These are phyloP conservation scores for Cricetomys ansorgei DNA, from an alignment of 2,113 vertebrate genomes.

Conservation along the genomic window DNA sequence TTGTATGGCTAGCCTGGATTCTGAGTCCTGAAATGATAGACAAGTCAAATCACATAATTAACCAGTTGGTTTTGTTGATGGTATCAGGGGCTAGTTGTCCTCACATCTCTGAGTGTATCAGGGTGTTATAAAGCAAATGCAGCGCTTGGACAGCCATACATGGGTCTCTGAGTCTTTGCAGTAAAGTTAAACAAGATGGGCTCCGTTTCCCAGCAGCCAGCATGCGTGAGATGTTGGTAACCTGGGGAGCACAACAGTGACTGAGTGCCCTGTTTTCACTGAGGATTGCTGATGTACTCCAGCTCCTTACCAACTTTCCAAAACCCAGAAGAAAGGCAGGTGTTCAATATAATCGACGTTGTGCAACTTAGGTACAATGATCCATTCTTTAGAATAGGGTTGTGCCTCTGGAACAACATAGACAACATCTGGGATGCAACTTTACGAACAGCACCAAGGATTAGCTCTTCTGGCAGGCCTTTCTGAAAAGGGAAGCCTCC, in stretches of 20 bases:
- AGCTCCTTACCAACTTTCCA: background rate
- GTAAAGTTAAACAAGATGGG: background rate
- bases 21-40: background rate
- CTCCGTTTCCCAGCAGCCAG: background rate
- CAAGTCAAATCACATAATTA: background rate
- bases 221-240: background rate
- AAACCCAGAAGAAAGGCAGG: background rate
- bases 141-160: background rate
- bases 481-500: background rate
- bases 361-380: background rate
- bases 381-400: background rate
- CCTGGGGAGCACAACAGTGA: background rate
- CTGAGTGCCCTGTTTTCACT: background rate
- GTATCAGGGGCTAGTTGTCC: background rate
- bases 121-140: background rate
- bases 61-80: background rate
- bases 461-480: background rate
- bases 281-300: background rate
- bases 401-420: background rate
- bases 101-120: background rate
- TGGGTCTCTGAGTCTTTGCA: background rate
- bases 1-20: background rate
- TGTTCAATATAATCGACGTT: background rate
- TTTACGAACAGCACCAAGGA: background rate
- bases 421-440: background rate